Conservation (phyloP, 1,140 invertebrate genomes). For the Manduca sexta region DNA sequence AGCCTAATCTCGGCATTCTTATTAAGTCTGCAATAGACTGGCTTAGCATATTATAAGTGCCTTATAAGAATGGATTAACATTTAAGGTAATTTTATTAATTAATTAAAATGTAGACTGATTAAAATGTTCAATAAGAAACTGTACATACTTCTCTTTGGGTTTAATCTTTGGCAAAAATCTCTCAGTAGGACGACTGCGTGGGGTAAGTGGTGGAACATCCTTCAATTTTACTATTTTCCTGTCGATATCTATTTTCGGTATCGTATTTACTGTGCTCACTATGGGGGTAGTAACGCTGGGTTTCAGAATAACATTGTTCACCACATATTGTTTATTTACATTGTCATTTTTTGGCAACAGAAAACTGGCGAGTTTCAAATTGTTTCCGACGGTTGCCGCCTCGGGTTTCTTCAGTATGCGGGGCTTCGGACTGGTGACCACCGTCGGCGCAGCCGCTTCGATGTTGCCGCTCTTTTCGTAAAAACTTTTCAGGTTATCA, state of each 20-base stretch:
- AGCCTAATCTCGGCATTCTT: too few relatives aligned
- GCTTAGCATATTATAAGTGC: too few relatives aligned
- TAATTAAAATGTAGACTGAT: too few relatives aligned
- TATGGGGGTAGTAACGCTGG: constrained; percentile 19
- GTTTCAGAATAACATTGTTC: constrained; percentile 48
- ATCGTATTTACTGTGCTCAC: constrained; percentile 19
- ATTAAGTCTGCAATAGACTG: too few relatives aligned
- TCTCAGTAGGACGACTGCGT: constrained; percentile 30
- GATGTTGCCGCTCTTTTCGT: constrained; percentile 65
- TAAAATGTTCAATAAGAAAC: neutral
- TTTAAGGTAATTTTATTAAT: too few relatives aligned
- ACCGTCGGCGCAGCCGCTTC: constrained; percentile 14
- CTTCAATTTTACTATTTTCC: constrained; percentile 53
- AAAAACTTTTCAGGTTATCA: constrained; percentile 60
- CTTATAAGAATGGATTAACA: too few relatives aligned
- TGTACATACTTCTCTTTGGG: constrained; percentile 57
- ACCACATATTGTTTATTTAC: constrained; percentile 31
- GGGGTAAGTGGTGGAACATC: constrained; percentile 34
- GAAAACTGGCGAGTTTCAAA: constrained; percentile 58
- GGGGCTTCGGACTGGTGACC: constrained; percentile 28
- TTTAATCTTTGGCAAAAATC: constrained; percentile 55
- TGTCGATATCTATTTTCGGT: constrained; percentile 49
- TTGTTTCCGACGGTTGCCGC: constrained; percentile 42
- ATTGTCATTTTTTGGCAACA: constrained; percentile 42
- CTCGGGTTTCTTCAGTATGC: constrained; percentile 40